Percentiles rank a stretch among this genome's conserved stretches.
These are phyloP conservation scores for Sinopyrophorus schimmeli DNA, from an alignment of 2,888 invertebrate species.

Conservation along the genomic window DNA sequence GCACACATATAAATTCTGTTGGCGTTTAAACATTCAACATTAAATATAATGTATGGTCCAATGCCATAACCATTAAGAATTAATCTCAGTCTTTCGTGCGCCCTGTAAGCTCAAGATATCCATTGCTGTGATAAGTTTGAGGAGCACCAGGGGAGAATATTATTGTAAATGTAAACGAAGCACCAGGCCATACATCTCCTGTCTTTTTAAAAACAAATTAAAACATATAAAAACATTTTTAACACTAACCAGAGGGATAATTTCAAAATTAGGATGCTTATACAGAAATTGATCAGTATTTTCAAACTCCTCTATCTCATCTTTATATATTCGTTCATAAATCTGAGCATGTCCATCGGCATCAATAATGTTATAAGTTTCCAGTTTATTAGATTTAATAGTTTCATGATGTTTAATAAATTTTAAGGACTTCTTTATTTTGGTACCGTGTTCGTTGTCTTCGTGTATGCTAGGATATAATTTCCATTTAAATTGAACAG, in stretches of 20 bases:
- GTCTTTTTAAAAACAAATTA: conserved; percentile 50
- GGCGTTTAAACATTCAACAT: conserved; percentile 61
- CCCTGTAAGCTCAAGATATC: conserved; percentile 65
- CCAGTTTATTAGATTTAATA: conserved; percentile 40
- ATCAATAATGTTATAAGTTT: conserved; percentile 45
- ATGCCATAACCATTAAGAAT: conserved; percentile 60
- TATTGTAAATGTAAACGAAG: conserved; percentile 58
- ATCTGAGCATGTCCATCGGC: conserved; percentile 46
- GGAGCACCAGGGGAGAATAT: conserved; percentile 61
- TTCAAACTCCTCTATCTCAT: conserved; percentile 50
- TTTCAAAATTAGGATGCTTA: conserved; percentile 52
- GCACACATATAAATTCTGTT: conserved; percentile 63
- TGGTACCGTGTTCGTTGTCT: conserved; percentile 45
- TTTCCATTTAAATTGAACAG: conserved; percentile 63
- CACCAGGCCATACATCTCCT: conserved; percentile 64
- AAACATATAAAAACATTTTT: not conserved
- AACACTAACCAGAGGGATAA: conserved; percentile 60
- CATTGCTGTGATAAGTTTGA: conserved; percentile 57
- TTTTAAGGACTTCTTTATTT: conserved; percentile 39
- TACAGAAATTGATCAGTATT: conserved; percentile 48
- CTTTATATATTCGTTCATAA: conserved; percentile 53
- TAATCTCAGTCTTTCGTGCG: conserved; percentile 58
- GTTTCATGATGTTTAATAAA: conserved; percentile 45
- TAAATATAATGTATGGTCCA: conserved; percentile 62
- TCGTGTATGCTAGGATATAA: conserved; percentile 55